Percentiles rank a stretch among this genome's conserved stretches.
phyloP scores from a whole-genome alignment of 2,797 vertebrate species.

The Anomalospiza imberbis region DNA sequence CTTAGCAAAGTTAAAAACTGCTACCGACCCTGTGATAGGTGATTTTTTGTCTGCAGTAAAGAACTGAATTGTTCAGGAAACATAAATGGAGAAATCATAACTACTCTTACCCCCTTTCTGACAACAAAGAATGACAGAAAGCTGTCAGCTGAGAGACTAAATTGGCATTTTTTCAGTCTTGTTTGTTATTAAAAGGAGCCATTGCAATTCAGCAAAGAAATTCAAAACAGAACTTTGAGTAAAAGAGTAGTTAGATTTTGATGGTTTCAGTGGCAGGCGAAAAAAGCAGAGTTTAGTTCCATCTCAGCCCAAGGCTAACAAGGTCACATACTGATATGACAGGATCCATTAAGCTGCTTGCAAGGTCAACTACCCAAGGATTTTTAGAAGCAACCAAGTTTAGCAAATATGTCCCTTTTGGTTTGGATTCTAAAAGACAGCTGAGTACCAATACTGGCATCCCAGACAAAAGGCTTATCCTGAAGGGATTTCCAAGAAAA shows the following conservation, averaged over 20 bases:
- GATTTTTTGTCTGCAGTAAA: not conserved
- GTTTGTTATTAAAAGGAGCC: not conserved
- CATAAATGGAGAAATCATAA: not conserved
- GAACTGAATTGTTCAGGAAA: not conserved
- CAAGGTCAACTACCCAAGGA: not conserved
- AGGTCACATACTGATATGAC: not conserved
- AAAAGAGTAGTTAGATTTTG: not conserved
- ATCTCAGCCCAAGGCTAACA: not conserved
- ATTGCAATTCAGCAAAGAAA: not conserved
- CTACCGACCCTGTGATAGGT: accelerated
- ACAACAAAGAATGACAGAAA: not conserved
- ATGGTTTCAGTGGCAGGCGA: not conserved
- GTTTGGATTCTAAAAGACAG: not conserved
- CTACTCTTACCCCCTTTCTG: not conserved
- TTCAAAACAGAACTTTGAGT: not conserved
- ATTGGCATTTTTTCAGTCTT: not conserved
- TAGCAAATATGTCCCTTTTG: not conserved
- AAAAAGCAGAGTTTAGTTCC: not conserved
- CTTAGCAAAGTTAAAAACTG: not conserved
- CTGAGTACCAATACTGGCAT: not conserved
- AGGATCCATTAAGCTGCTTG: not conserved
- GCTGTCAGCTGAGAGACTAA: not conserved
- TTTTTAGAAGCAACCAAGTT: slow-evolving; percentile 2
- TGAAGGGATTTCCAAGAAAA: not conserved
- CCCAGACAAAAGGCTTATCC: not conserved